Percentiles rank a stretch among this genome's conserved stretches.
These are phyloP conservation scores for Chymomyza procnemis DNA, from an alignment of 2,888 invertebrate genomes.

Conservation along the genomic window DNA sequence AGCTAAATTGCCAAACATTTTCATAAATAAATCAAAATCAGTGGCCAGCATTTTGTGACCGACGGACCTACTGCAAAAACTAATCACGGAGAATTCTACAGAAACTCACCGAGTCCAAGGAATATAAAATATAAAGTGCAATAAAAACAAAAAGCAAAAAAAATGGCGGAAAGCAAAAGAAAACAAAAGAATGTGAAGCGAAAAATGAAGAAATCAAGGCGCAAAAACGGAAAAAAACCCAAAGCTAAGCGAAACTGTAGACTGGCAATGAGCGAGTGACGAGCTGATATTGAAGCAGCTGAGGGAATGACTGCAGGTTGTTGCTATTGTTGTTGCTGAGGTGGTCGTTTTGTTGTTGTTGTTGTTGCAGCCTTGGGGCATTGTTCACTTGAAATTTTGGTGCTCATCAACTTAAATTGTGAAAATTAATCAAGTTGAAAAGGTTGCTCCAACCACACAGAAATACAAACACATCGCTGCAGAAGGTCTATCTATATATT, in stretches of 20 bases:
- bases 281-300: background rate
- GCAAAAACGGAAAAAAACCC: background rate
- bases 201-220: background rate
- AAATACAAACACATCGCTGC: background rate
- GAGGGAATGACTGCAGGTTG: conserved; percentile 8
- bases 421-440: conserved; percentile 74
- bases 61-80: no score
- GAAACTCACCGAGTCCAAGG: background rate
- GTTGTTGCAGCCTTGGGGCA: conserved; percentile 6
- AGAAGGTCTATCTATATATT: no score
- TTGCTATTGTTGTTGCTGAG: background rate
- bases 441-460: conserved; percentile 38
- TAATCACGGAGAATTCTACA: conserved; percentile 62
- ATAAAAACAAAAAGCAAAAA: conserved; percentile 39
- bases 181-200: conserved; percentile 5
- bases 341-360: conserved; percentile 6
- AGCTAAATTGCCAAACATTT: conserved; percentile 39
- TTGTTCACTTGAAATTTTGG: conserved; percentile 45
- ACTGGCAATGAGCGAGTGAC: background rate
- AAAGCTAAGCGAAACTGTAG: background rate
- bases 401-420: conserved; percentile 66
- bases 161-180: background rate
- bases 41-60: background rate
- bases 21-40: conserved; percentile 61
- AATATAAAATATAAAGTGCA: conserved; percentile 23